Percentiles rank a stretch among this genome's conserved stretches.
Evolutionary conservation across 2,797 vertebrate genomes (phyloP).

Genomic region (Manis javanica): DNA sequence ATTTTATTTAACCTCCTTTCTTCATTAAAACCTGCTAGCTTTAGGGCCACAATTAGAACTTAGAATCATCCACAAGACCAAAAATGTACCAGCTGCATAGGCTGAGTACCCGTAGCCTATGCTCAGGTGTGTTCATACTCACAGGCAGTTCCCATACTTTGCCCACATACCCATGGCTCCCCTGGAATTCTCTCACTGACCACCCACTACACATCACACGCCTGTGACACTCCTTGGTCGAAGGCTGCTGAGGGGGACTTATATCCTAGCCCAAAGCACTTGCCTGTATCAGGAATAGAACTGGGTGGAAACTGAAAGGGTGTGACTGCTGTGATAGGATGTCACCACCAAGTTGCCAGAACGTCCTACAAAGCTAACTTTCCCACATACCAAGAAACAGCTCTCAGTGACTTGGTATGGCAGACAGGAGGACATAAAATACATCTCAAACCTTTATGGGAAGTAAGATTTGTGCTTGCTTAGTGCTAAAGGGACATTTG

Average conservation of each 20-base stretch:
- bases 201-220: neutral
- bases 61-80: neutral
- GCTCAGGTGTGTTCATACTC: rapidly evolving
- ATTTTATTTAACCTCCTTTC: neutral
- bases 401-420: rapidly evolving
- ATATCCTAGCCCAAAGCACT: neutral
- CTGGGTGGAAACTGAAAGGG: neutral
- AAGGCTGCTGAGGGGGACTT: neutral
- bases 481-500: rapidly evolving
- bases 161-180: rapidly evolving
- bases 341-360: neutral
- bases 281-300: neutral
- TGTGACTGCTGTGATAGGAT: no score
- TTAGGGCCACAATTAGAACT: no score
- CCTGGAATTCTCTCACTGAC: neutral
- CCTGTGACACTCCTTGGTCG: neutral
- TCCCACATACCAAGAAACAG: neutral
- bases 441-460: neutral
- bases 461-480: neutral
- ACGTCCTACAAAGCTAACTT: neutral
- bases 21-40: neutral
- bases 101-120: rapidly evolving
- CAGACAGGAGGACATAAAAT: rapidly evolving
- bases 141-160: rapidly evolving
- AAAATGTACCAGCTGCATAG: rapidly evolving